phyloP scores from a whole-genome alignment of 1,140 invertebrate species.

The Aporrectodea caliginosa region DNA sequence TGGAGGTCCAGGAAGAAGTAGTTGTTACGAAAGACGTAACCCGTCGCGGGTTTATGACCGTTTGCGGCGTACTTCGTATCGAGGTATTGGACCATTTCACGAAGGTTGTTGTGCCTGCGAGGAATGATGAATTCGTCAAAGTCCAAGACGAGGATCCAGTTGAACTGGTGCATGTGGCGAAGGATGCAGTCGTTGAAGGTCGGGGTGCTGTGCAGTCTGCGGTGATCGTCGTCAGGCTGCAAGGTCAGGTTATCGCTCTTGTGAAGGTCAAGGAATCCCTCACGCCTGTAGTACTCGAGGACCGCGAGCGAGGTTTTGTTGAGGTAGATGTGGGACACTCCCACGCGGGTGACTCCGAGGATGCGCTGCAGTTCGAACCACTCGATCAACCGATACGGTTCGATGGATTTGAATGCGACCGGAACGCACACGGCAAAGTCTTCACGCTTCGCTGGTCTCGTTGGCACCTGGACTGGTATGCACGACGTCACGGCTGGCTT shows the following conservation, averaged over 20 bases:
- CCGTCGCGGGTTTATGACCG: too few species aligned
- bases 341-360: conserved; percentile 22
- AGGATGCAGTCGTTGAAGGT: conserved; percentile 36
- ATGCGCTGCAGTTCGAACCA: conserved; percentile 30
- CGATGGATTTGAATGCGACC: conserved; percentile 12
- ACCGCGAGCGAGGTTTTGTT: neutral
- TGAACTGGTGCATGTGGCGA: conserved; percentile 32
- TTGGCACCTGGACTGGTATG: neutral
- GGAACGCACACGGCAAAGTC: conserved; percentile 7
- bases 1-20: conserved; percentile 30
- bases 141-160: conserved; percentile 32
- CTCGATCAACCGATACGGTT: conserved; percentile 24
- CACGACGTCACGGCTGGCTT: neutral
- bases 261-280: conserved; percentile 24
- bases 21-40: conserved; percentile 26
- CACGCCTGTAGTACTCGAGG: conserved; percentile 7
- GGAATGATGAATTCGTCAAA: conserved; percentile 38
- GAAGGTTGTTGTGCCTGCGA: neutral
- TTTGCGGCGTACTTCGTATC: neutral
- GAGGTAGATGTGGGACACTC: conserved; percentile 13
- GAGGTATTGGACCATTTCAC: neutral
- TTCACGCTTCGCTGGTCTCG: neutral
- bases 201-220: neutral
- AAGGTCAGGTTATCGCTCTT: neutral
- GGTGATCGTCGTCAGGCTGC: neutral